Evolutionary conservation across 2,113 vertebrate genomes (phyloP), one percentile per base, ranked within the genome.

Genomic region (Tiliqua scincoides): DNA sequence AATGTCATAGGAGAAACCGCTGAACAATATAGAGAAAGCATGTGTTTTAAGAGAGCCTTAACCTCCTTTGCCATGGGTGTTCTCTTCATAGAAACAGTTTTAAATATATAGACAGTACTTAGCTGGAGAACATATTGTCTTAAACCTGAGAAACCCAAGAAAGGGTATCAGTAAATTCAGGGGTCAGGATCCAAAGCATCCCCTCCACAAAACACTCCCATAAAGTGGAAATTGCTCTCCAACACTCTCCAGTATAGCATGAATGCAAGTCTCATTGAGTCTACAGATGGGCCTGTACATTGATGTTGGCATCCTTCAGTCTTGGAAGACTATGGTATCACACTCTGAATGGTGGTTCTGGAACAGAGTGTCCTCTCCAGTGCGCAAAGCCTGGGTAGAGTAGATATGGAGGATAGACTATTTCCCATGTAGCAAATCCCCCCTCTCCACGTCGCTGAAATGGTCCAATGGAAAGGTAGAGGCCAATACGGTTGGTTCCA

Each of bases 21-120:
- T 85, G 6, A 78, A 85, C 84, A 85, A 59, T 68, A 57, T 59
- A 70, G 63, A n/a, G 54, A 85, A 68, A 78, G n/a, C 65, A n/a
- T n/a, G 27, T 37, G 61, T 77, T 62, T 52, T 59, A 59, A n/a
- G 84, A 85, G 84, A 78, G 25, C 52, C 52, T 85, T 78, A 78
- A 85, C 15, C 32, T 54, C 32, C 30, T 78, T 85, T 70, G 43
- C 63, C 35, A 85, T n/a, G 63, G 52, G 63, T 54, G 10, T 40
- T 78, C 65, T 70, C 48, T 35, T 35, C 25, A 65, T 30, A 70
- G 8, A 67, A 70, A 62, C 74, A n/a, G n/a, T 54, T 54, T 54
- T 12, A 54, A 54, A 54, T 54, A 8, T 12, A 54, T 54, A 54
- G 52, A 54, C 52, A 54, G 25, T 78, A 85, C 52, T 68, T 78